Evolutionary conservation across 2,797 vertebrate species (phyloP).

Genomic region (Fundulus diaphanus): DNA sequence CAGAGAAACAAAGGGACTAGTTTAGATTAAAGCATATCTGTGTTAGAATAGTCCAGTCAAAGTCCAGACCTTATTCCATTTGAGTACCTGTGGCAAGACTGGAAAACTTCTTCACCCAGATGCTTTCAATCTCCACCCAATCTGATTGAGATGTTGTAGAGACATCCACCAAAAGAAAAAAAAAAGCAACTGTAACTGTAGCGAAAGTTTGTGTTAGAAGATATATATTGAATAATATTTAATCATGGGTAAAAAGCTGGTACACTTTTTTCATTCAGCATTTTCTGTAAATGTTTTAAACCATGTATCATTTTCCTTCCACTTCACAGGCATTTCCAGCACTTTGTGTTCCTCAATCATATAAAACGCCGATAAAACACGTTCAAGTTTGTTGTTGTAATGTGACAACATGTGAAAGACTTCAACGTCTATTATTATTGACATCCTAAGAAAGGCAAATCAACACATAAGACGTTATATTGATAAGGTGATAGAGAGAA

Average conservation of each 20-base stretch:
- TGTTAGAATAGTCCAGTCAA: no score
- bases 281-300: background rate
- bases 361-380: background rate
- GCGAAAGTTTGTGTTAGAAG: background rate
- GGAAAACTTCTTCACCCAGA: background rate
- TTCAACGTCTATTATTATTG: background rate
- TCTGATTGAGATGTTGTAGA: no score
- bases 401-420: background rate
- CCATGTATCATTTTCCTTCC: background rate
- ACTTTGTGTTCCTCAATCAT: background rate
- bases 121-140: background rate
- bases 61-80: background rate
- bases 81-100: background rate
- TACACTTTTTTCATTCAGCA: background rate
- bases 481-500: background rate
- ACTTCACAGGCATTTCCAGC: background rate
- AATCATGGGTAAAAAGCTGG: background rate
- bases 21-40: no score
- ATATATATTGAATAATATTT: no score
- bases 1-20: background rate
- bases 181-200: background rate
- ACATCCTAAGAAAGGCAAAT: background rate
- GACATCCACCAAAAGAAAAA: no score
- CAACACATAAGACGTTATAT: background rate
- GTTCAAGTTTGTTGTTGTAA: background rate